Conservation (phyloP, 2,888 invertebrate genomes). For the Argyresthia albistria region DNA sequence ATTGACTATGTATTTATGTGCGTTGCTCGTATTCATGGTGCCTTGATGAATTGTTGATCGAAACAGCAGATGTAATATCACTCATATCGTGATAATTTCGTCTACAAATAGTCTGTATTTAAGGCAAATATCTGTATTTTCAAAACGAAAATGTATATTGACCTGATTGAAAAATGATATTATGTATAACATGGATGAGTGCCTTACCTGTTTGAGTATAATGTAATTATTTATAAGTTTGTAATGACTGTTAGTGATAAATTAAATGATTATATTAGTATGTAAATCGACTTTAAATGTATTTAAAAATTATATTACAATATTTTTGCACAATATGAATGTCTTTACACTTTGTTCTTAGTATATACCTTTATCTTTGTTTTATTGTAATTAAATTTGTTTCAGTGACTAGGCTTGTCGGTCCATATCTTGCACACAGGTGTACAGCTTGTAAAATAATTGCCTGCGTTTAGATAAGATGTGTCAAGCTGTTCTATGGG, state of each 20-base stretch:
- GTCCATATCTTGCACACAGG: no score
- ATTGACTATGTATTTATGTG: not conserved
- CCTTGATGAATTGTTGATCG: slow-evolving; percentile 39
- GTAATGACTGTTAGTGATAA: slow-evolving; percentile 53
- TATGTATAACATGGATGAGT: slow-evolving; percentile 51
- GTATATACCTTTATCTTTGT: not conserved
- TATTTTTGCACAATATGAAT: slow-evolving; percentile 51
- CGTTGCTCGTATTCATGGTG: slow-evolving; percentile 36
- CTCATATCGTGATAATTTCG: not conserved
- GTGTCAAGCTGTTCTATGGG: no score
- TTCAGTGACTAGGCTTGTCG: no score
- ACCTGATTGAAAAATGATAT: slow-evolving; percentile 12
- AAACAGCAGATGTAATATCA: not conserved
- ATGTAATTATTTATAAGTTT: slow-evolving; percentile 36
- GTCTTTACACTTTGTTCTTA: slow-evolving; percentile 5
- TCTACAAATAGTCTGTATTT: not conserved
- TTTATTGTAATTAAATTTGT: no score
- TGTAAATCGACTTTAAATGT: slow-evolving; percentile 30
- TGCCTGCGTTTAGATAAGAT: no score
- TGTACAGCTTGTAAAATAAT: no score
- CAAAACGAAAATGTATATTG: not conserved
- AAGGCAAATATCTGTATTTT: not conserved
- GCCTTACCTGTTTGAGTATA: slow-evolving; percentile 49
- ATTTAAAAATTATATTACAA: slow-evolving; percentile 53
- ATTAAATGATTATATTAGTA: slow-evolving; percentile 44